Percentiles rank a stretch among this genome's conserved stretches.
Conservation (phyloP, 2,888 invertebrate genomes). For the Cacoxenus indagator region DNA sequence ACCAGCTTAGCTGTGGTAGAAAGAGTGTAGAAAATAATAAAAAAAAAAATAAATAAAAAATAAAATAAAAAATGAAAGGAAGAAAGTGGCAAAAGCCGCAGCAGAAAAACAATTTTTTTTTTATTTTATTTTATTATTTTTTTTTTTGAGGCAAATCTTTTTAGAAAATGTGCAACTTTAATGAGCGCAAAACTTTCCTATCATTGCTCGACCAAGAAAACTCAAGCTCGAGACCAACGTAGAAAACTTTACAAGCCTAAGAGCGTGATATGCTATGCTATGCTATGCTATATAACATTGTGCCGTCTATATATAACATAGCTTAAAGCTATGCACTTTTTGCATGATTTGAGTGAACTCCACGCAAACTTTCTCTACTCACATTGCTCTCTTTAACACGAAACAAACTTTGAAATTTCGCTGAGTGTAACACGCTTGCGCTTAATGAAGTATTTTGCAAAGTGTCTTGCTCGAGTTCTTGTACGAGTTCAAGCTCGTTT, state of each 20-base stretch:
- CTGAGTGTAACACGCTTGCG: background rate
- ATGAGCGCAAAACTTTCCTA: constrained; percentile 15
- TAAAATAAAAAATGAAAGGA: background rate
- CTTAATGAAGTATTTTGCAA: constrained; percentile 38
- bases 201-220: no score
- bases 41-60: background rate
- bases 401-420: background rate
- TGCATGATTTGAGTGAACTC: no score
- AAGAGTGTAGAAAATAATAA: background rate
- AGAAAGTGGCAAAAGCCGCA: background rate
- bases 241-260: no score
- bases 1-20: background rate
- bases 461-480: background rate
- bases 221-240: no score
- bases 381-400: no score
- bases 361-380: no score
- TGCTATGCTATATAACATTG: no score
- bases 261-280: no score
- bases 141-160: constrained; percentile 12
- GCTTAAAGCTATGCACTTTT: no score
- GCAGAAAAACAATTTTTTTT: background rate
- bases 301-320: no score
- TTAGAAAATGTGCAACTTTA: background rate
- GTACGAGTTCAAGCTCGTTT: background rate
- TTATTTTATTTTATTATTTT: no score